phyloP scores from a whole-genome alignment of 1,140 invertebrate genomes.

The Lasioglossum albipes region DNA sequence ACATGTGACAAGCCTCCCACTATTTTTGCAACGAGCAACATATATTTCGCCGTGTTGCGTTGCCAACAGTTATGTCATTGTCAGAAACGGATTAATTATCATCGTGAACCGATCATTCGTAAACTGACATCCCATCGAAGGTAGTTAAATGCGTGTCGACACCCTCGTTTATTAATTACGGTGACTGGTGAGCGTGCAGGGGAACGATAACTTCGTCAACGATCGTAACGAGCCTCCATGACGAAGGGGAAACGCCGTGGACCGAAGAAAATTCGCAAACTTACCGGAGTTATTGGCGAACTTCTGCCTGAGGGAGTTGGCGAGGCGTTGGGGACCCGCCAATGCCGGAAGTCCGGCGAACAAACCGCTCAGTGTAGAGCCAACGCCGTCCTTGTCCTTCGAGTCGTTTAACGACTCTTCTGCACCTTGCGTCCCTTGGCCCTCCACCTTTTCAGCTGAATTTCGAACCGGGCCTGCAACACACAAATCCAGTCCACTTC shows the following conservation, averaged over 20 bases:
- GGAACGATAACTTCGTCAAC: constrained; percentile 45
- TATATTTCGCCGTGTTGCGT: background rate
- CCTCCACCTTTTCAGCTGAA: constrained; percentile 79
- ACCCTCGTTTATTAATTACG: constrained; percentile 57
- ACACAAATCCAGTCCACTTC: background rate
- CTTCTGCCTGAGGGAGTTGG: constrained; percentile 76
- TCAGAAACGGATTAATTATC: constrained; percentile 31
- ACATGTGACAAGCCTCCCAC: too few relatives aligned
- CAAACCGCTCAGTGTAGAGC: constrained; percentile 75
- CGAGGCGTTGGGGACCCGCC: constrained; percentile 78
- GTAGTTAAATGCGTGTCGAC: constrained; percentile 25
- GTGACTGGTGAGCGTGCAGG: constrained; percentile 33
- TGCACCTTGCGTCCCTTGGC: constrained; percentile 75
- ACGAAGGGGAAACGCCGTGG: constrained; percentile 28
- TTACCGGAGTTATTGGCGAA: constrained; percentile 78
- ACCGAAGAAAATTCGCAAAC: constrained; percentile 56
- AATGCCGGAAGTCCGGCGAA: constrained; percentile 77
- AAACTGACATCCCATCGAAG: constrained; percentile 20
- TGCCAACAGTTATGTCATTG: background rate
- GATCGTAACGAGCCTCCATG: constrained; percentile 48
- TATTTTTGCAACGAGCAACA: background rate
- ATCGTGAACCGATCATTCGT: constrained; percentile 27
- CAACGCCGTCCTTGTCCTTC: constrained; percentile 72
- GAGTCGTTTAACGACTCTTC: constrained; percentile 78
- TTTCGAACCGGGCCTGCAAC: constrained; percentile 74